These are phyloP conservation scores for Cephalotes varians DNA, from an alignment of 2,888 invertebrate species.

Conservation along the genomic window DNA sequence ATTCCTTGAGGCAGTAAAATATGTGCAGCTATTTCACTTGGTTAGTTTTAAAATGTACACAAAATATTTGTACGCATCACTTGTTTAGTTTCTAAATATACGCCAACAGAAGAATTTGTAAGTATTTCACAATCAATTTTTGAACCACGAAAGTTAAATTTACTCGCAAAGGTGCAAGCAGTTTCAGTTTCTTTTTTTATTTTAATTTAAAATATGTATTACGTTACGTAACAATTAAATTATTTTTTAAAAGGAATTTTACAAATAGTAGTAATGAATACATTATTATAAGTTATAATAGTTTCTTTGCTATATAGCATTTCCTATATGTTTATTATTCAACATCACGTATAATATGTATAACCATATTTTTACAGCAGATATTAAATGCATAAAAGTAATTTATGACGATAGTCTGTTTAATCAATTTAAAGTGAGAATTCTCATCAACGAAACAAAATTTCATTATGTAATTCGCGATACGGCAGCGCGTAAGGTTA, in stretches of 20 bases:
- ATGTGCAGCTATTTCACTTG: not conserved
- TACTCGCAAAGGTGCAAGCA: not conserved
- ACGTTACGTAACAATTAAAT: not conserved
- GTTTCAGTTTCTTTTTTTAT: not conserved
- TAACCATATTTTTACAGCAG: not conserved
- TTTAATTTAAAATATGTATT: not conserved
- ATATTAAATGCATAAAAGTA: not conserved
- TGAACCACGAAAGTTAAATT: not conserved
- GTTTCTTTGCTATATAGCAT: not conserved
- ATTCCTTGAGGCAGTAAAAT: not conserved
- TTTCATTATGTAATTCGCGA: slow-evolving; percentile 2
- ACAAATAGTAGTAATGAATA: no score
- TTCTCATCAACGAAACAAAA: slow-evolving; percentile 27
- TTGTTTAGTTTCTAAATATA: slow-evolving; percentile 2
- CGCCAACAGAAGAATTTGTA: not conserved
- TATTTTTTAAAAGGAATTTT: not conserved
- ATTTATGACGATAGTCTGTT: not conserved
- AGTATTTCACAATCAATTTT: slow-evolving; percentile 1
- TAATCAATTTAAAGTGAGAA: slow-evolving; percentile 39
- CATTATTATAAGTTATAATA: not conserved
- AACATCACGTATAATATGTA: not conserved
- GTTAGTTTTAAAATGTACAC: slow-evolving; percentile 1
- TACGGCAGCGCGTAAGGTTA: not conserved
- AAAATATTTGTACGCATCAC: not conserved
- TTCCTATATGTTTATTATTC: not conserved